Percentiles rank a stretch among this genome's conserved stretches.
Evolutionary conservation across 1,140 invertebrate genomes (phyloP).

Genomic region (Caenorhabditis elegans): WBcel235 BX284604.4:9398001-9398500

Average conservation of each 20-base stretch:
- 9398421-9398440: background rate
- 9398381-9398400: background rate
- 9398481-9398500: background rate
- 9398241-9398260: background rate
- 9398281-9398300: background rate
- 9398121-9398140: background rate
- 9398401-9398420: background rate
- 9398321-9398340: slow-evolving; percentile 10
- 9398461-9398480: background rate
- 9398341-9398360: background rate
- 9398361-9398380: background rate
- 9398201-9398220: background rate
- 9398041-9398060: too few species aligned
- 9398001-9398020: background rate
- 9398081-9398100: background rate
- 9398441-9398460: background rate
- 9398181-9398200: background rate
- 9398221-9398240: background rate
- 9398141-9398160: background rate
- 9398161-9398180: background rate
- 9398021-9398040: background rate
- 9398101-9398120: background rate
- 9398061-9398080: background rate
- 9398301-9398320: background rate
- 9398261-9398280: background rate